Conservation (phyloP, 2,113 vertebrate genomes). For the Cochlearius cochlearius region DNA sequence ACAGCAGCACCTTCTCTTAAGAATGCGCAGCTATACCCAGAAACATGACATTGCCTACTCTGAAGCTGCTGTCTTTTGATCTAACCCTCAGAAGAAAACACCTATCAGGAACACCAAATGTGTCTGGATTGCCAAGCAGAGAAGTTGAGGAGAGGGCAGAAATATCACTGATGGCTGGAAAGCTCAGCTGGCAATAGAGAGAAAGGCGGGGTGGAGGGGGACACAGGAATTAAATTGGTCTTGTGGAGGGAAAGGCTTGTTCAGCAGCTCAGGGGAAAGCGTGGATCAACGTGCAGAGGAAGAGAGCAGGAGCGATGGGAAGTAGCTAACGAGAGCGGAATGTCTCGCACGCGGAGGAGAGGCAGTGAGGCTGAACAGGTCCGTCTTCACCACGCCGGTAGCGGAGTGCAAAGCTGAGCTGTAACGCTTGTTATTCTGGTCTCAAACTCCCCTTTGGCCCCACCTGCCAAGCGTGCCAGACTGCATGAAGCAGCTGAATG, state of each 20-base stretch:
- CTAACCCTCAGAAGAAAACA: not conserved
- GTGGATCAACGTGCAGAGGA: not conserved
- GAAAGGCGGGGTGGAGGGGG: not conserved
- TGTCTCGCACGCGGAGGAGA: rapidly evolving
- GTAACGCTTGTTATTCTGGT: not conserved
- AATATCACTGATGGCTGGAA: not conserved
- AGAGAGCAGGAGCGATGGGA: not conserved
- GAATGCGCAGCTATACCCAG: not conserved
- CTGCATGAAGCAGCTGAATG: not conserved
- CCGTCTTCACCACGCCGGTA: not conserved
- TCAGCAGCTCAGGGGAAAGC: not conserved
- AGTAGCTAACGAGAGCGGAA: not conserved
- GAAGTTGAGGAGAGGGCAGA: not conserved
- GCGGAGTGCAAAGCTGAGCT: not conserved
- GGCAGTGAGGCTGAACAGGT: not conserved
- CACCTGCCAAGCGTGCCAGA: not conserved
- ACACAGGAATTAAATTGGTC: not conserved
- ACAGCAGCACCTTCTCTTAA: not conserved
- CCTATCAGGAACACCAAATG: not conserved
- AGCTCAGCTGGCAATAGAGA: not conserved
- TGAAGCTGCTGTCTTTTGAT: not conserved
- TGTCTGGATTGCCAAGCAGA: not conserved
- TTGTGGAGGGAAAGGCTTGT: not conserved
- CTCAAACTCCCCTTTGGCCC: not conserved
- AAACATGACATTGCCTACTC: not conserved